Base-by-base conservation (phyloP, 2,888 invertebrate species). In the Leptothorax acervorum region DNA sequence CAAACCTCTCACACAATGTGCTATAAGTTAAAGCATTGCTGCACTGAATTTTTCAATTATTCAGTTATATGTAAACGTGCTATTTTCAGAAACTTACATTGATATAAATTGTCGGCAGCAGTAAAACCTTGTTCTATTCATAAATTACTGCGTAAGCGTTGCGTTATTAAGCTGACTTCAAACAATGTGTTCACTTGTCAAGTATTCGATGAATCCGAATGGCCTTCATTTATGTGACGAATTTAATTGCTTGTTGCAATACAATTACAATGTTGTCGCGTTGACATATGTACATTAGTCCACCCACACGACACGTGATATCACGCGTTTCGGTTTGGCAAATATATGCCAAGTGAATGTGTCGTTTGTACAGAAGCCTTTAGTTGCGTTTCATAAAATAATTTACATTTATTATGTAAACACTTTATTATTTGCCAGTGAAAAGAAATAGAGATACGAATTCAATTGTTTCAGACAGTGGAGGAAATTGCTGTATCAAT, bases 171-270 rank as follows among this genome's bases (percentile, higher is more conserved):
- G 23, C 55, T 8, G 15, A 23, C 55, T 55, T 39, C 2, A 39
- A 73, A 73, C 55, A 55, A 71, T 57, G 73, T 42, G 15, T 42
- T 3, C 18, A 11, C 57, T 73, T 73, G 57, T 55, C 15, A 71
- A 71, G 55, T 71, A 55, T 71, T 71, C 18, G 55, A 55, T 28
- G 39, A 55, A 55, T 71, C 45, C 65, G 1, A 45, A 45, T 28
- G 15, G 28, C 3, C n/a, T 55, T 48, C 71, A 55, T 55, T 55
- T 39, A 55, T 55, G 71, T 2, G 39, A 55, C 15, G 18, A 71
- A 71, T 71, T 71, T 55, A 71, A 55, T 48, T 71, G 71, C 71
- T 71, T 55, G 71, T 55, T 39, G 39, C 71, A 53, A 48, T 71
- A 71, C 15, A 71, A 55, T 71, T 55, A 55, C 55, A 55, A 42